Evolutionary conservation across 2,113 vertebrate species (phyloP).

Genomic region (Balaenoptera acutorostrata): DNA sequence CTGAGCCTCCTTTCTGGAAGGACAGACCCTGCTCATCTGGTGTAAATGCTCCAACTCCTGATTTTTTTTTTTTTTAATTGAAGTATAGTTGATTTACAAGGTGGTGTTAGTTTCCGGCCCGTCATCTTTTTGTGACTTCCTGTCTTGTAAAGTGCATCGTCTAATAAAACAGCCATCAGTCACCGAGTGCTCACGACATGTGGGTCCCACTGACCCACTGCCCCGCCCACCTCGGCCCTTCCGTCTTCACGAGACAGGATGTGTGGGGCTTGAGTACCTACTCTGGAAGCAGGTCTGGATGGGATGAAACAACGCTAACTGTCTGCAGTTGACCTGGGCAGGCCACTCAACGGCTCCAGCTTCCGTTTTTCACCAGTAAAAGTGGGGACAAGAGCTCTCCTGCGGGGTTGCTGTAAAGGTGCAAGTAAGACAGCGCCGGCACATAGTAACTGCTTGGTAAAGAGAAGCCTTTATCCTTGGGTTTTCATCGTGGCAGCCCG

Average conservation of each 20-base stretch:
- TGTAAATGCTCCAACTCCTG: not conserved
- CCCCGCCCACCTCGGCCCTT: rapidly evolving
- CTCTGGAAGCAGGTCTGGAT: not conserved
- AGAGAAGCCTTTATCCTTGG: not conserved
- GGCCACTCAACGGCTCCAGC: not conserved
- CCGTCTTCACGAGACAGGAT: too few species aligned
- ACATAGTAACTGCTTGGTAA: not conserved
- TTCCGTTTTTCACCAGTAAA: not conserved
- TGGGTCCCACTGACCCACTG: rapidly evolving
- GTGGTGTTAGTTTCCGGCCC: not conserved
- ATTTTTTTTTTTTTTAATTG: not conserved
- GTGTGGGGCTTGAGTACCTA: rapidly evolving
- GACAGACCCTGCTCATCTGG: not conserved
- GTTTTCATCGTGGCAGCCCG: not conserved
- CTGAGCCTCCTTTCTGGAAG: not conserved
- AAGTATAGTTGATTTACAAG: not conserved
- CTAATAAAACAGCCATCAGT: not conserved
- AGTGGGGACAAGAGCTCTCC: not conserved
- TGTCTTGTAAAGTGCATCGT: not conserved
- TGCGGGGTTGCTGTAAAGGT: not conserved
- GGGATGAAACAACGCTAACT: not conserved
- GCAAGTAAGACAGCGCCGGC: not conserved
- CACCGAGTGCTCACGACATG: rapidly evolving
- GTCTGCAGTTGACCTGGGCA: not conserved
- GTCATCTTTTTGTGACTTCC: not conserved